phyloP scores from a whole-genome alignment of 2,888 invertebrate genomes.

The Phaonia tiefii region DNA sequence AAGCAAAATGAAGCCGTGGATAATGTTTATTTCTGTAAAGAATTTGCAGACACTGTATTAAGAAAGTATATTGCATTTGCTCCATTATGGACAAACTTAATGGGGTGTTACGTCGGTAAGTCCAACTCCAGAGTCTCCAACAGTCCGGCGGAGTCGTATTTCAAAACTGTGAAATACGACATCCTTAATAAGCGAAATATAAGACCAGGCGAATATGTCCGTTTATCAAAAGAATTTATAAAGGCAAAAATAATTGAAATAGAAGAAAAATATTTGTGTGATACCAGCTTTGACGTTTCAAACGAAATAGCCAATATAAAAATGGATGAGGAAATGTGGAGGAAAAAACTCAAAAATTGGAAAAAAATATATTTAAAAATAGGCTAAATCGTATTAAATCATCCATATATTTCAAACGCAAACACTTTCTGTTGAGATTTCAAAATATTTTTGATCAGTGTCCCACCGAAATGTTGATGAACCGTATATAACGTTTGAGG shows the following conservation, averaged over 20 bases:
- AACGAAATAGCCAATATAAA: neutral
- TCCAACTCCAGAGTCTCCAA: neutral
- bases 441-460: neutral
- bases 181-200: neutral
- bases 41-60: too few species aligned
- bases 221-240: neutral
- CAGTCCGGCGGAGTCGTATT: neutral
- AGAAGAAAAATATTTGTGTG: neutral
- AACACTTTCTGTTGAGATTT: neutral
- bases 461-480: neutral
- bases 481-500: neutral
- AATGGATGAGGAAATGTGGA: neutral
- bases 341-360: neutral
- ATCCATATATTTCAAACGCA: neutral
- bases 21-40: too few species aligned
- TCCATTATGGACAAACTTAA: conserved; percentile 5
- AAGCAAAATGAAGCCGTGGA: too few species aligned
- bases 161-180: neutral
- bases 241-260: neutral
- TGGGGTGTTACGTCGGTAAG: neutral
- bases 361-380: neutral
- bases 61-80: neutral
- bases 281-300: neutral
- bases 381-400: neutral
- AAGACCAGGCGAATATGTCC: neutral